Base-by-base conservation (phyloP, 2,888 invertebrate genomes). In the Eupithecia tripunctaria region DNA sequence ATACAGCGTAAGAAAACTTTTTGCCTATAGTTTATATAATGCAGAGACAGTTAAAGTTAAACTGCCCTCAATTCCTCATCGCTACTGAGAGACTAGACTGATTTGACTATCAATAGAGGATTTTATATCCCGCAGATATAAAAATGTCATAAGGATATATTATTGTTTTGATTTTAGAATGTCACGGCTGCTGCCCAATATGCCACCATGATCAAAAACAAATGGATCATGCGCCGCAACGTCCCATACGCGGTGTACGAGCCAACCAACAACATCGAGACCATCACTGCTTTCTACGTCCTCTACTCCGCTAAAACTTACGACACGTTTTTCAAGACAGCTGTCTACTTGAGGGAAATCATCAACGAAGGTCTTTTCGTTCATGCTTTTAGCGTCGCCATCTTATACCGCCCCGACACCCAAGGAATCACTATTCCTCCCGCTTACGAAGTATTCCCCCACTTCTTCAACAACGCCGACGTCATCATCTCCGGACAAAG, bases 361-460 rank as follows among this genome's bases (percentile, higher is more conserved):
- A 90, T 96, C 73, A 97, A 97, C 86, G 96, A 96, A 87, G 95
- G 95, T 67, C 92, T 97, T 84, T 97, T 96, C 86, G 93, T 96
- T 62, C 96, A 96, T 80, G 95, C 96, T 7, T 86, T 96, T 70
- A 95, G 95, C 73, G 89, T 95, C 32, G 96, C 96, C n/a, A 91
- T 96, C 25, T 87, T 96, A 59, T 96, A 96, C 80, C 96, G 96
- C 43, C 87, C 89, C 25, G 96, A 97, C 76, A 95, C 95, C 72
- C 94, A 95, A 81, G 96, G 96, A 21, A 88, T 97, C 72, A 91
- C 96, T 56, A 88, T 97, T 15, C 97, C 97, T 15, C 96, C 97
- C 67, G 92, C 96, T 70, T 96, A 97, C 84, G 97, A 97, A 88
- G 93, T 97, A 76, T 95, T 96, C 87, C 97, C 97, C 0, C 95